phyloP scores from a whole-genome alignment of 2,113 vertebrate species.

The Odontophorus gujanensis region DNA sequence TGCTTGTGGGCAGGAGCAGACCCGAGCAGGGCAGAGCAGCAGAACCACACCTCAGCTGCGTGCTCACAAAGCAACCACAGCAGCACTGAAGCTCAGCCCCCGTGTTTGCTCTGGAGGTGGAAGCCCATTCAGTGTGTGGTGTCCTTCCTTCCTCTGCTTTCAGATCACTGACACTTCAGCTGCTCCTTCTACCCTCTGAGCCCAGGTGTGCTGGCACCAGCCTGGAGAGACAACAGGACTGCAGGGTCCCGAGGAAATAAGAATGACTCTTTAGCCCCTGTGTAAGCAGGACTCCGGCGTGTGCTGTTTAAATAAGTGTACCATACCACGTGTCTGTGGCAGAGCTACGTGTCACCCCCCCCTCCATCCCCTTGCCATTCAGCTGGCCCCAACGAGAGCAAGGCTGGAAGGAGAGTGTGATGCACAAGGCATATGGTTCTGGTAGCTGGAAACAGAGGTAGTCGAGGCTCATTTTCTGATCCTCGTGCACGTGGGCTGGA shows the following conservation, averaged over 20 bases:
- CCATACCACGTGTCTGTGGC: fast-evolving
- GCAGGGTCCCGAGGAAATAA: background rate
- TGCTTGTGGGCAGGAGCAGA: background rate
- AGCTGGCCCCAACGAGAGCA: background rate
- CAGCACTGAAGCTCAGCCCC: background rate
- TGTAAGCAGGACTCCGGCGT: background rate
- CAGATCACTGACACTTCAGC: background rate
- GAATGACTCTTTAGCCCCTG: background rate
- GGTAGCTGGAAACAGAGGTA: background rate
- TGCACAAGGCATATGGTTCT: background rate
- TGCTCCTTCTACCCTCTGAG: background rate
- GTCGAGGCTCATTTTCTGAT: background rate
- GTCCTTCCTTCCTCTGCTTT: background rate
- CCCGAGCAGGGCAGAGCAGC: background rate
- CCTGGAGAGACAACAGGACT: background rate
- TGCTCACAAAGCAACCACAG: background rate
- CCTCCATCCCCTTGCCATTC: background rate
- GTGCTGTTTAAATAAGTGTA: slow-evolving; percentile 13
- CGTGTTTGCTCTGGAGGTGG: background rate
- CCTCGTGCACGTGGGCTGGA: background rate
- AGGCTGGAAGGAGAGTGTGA: background rate
- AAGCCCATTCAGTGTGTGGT: fast-evolving
- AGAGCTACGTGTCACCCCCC: background rate
- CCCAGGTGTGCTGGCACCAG: background rate
- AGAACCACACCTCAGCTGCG: background rate